Conservation (phyloP, 2,113 vertebrate species). For the Atherinomorus stipes region DNA sequence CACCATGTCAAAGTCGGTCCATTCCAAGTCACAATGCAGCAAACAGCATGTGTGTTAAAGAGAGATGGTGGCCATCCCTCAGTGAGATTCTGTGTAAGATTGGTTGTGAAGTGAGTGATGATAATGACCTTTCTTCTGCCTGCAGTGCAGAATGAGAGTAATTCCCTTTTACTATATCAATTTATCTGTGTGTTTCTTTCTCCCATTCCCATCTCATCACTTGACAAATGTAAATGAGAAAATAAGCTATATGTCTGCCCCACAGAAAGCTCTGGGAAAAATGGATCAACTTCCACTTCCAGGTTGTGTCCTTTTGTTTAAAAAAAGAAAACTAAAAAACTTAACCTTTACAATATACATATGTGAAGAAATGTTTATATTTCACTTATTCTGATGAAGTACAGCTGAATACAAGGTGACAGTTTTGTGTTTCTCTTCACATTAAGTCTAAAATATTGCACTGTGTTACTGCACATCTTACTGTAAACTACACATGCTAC, state of each 20-base stretch:
- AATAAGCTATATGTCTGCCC: slow-evolving; percentile 17
- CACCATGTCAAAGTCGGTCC: slow-evolving; percentile 20
- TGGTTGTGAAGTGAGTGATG: slow-evolving; percentile 72
- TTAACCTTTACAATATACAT: not conserved
- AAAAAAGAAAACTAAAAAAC: not conserved
- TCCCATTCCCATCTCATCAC: slow-evolving; percentile 42
- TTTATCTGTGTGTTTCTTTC: slow-evolving; percentile 71
- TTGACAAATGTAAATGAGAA: slow-evolving; percentile 70
- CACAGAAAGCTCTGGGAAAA: slow-evolving; percentile 5
- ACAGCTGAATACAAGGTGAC: not conserved
- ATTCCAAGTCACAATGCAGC: slow-evolving; percentile 12
- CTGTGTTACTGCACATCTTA: not conserved
- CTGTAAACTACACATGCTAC: not conserved
- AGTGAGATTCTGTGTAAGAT: slow-evolving; percentile 58
- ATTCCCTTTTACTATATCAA: slow-evolving; percentile 73
- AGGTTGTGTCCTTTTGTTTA: slow-evolving; percentile 1
- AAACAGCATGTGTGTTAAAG: slow-evolving; percentile 35
- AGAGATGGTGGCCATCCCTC: slow-evolving; percentile 61
- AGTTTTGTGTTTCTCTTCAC: not conserved
- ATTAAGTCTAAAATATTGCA: not conserved
- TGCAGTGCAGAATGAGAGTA: slow-evolving; percentile 64
- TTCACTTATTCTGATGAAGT: not conserved
- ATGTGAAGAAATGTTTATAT: not conserved
- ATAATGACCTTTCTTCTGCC: slow-evolving; percentile 73
- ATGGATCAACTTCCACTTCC: slow-evolving; percentile 29